Percentiles rank a stretch among this genome's conserved stretches.
phyloP scores from a whole-genome alignment of 2,797 vertebrate genomes.

The Valencia hispanica region DNA sequence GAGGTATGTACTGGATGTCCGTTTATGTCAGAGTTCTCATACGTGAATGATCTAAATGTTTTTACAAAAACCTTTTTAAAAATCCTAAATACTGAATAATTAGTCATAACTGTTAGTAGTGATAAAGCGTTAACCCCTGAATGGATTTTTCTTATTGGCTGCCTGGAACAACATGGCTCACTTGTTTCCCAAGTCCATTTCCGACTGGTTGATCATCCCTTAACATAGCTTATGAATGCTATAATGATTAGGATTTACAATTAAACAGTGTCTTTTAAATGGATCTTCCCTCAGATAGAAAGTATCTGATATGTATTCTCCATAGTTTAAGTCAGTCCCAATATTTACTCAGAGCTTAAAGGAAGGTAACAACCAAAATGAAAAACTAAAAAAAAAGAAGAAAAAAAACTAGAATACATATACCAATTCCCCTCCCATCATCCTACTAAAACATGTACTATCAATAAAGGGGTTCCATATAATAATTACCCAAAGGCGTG shows the following conservation, averaged over 20 bases:
- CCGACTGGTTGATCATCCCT: no score
- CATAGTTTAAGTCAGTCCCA: neutral
- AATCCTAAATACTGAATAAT: no score
- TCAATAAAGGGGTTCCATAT: slow-evolving; percentile 48
- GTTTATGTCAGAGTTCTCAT: no score
- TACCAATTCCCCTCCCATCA: slow-evolving; percentile 24
- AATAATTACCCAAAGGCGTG: slow-evolving; percentile 55
- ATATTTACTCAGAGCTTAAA: neutral
- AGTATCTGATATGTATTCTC: neutral
- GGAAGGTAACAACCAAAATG: neutral
- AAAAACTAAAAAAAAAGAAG: neutral
- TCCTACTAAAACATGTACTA: slow-evolving; percentile 36
- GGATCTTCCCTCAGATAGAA: neutral
- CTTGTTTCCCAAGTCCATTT: no score
- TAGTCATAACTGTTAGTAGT: no score
- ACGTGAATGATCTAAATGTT: no score
- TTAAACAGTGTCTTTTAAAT: neutral
- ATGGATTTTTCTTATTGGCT: no score
- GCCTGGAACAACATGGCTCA: no score
- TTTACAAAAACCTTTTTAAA: no score
- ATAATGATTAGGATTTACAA: neutral
- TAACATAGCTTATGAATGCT: neutral
- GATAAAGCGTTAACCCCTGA: no score
- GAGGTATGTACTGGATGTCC: no score
- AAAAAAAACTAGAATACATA: neutral